Evolutionary conservation across 2,888 invertebrate genomes (phyloP), one percentile per base, ranked within the genome.

Genomic region (Machimus atricapillus): DNA sequence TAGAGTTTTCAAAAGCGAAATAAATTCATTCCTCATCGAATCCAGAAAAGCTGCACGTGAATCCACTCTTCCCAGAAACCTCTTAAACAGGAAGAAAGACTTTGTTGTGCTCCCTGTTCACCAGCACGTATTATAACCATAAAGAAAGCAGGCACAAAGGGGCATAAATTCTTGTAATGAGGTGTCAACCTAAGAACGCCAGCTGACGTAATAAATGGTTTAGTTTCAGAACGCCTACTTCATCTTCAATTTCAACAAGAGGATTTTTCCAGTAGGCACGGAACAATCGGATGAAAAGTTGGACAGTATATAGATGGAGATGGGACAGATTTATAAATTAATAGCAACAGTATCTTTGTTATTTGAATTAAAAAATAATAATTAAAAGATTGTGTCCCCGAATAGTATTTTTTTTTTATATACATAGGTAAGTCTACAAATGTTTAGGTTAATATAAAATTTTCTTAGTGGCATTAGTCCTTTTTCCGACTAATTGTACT

Each of bases 121-220:
- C 66, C 66, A 66, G 66, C 66, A 66, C 87, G 87, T 83, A 79
- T 86, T 86, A 87, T 87, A 87, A 87, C 87, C 87, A 87, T 87
- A 87, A 87, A 87, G 86, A 86, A 87, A 87, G 58, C 87, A 78
- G 83, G 79, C 79, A 79, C 79, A 79, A 79, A 31, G 52, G 43
- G 52, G 52, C 86, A 86, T 87, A 87, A 87, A 87, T 87, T 87
- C 82, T 52, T 87, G 86, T 86, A 86, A 87, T 87, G 86, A 87
- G 87, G 87, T 87, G 87, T 87, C 87, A 87, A 83, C 86, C 77
- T 86, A 86, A 87, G 86, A 87, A 87, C 86, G 77, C 76, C 87
- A 87, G 87, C 81, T 87, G 87, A 83, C 83, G 82, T 76, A 56
- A 86, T 83, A 87, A 87, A 87, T 86, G 66, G 87, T 79, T 79